Conservation (phyloP, 1,140 invertebrate species). For the Teleopsis dalmanni region DNA sequence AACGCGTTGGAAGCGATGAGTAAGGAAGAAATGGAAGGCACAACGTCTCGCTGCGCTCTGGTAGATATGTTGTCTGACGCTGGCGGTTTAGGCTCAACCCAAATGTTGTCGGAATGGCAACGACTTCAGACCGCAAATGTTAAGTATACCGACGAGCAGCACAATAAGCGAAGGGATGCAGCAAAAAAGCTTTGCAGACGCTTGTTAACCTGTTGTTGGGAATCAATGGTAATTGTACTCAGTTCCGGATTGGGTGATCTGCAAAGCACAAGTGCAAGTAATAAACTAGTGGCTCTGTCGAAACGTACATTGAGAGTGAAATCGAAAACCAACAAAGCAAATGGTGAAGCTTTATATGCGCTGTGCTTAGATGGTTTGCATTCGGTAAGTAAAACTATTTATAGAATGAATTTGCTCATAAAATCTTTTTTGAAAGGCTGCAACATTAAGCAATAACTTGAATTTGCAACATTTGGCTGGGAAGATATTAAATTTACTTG, state of each 20-base stretch:
- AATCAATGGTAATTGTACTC: conserved; percentile 79
- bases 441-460: conserved; percentile 63
- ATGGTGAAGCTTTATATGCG: conserved; percentile 67
- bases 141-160: conserved; percentile 57
- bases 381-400: conserved; percentile 52
- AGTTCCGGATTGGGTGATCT: conserved; percentile 65
- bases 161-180: conserved; percentile 52
- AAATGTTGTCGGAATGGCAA: conserved; percentile 77
- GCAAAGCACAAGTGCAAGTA: conserved; percentile 45
- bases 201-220: conserved; percentile 84
- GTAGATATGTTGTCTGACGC: conserved; percentile 57
- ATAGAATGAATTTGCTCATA: neutral
- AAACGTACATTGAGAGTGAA: conserved; percentile 49
- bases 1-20: conserved; percentile 59
- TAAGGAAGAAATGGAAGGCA: conserved; percentile 25
- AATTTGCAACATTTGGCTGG: conserved; percentile 63
- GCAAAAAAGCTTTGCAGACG: conserved; percentile 57
- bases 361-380: conserved; percentile 81
- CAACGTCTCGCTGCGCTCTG: conserved; percentile 30
- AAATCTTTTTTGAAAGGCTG: conserved; percentile 48
- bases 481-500: conserved; percentile 40
- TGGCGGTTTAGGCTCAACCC: conserved; percentile 69
- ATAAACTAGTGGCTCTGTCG: conserved; percentile 49
- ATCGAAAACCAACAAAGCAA: conserved; percentile 52
- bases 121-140: conserved; percentile 62